phyloP scores from a whole-genome alignment of 2,113 vertebrate genomes.

The Chaetura pelagica region DNA sequence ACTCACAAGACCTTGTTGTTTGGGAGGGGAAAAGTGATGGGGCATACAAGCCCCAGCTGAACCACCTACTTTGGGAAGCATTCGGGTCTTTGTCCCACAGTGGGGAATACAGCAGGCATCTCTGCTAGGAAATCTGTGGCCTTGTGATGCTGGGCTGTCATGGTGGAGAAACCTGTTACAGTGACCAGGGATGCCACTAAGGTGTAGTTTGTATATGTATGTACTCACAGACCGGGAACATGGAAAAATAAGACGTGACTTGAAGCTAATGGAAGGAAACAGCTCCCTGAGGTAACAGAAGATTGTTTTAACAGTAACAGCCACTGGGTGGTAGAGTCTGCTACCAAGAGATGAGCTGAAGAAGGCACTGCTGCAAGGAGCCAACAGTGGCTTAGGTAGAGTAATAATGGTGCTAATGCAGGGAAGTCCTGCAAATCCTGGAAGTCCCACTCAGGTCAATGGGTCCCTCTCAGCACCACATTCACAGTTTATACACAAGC shows the following conservation, averaged over 20 bases:
- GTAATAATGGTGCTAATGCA: neutral
- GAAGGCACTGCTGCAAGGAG: neutral
- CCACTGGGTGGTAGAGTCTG: constrained; percentile 69
- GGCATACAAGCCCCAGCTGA: neutral
- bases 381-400: neutral
- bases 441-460: neutral
- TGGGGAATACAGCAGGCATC: neutral
- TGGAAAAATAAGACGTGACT: neutral
- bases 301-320: constrained; percentile 56
- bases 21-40: neutral
- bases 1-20: neutral
- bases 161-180: neutral
- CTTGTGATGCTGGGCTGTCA: neutral
- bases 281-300: neutral
- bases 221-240: neutral
- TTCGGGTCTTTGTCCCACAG: neutral
- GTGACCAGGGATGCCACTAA: neutral
- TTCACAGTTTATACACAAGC: neutral
- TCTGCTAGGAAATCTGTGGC: neutral
- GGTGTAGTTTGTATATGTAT: accelerated
- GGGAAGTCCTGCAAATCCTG: neutral
- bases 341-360: constrained; percentile 40
- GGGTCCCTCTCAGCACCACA: accelerated
- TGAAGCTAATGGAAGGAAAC: neutral
- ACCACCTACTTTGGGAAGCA: neutral